Conservation (phyloP, 2,113 vertebrate species). For the Loxodonta africana region DNA sequence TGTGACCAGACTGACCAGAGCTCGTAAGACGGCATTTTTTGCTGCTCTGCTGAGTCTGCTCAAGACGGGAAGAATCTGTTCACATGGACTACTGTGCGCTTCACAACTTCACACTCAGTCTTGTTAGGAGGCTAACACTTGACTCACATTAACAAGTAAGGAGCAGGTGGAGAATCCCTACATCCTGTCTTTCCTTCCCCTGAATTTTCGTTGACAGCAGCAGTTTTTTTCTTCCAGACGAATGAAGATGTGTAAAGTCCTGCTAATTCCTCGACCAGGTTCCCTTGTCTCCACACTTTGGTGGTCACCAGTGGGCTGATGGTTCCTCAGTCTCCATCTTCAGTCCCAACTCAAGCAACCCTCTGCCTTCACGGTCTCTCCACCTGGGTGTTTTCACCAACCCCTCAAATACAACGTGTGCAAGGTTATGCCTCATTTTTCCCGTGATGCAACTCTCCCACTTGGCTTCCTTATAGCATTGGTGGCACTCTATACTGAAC, state of each 20-base stretch:
- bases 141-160: not conserved
- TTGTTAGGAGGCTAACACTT: constrained; percentile 49
- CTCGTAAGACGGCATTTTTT: constrained; percentile 68
- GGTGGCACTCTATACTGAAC: rapidly evolving
- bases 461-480: not conserved
- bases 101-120: constrained; percentile 53
- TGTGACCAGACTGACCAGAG: constrained; percentile 35
- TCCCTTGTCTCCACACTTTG: not conserved
- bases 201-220: not conserved
- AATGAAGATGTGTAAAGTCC: not conserved
- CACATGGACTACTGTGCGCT: constrained; percentile 68
- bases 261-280: not conserved
- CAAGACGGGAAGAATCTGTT: constrained; percentile 65
- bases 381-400: not conserved
- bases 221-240: not conserved
- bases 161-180: not conserved
- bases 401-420: no score
- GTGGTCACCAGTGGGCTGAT: not conserved
- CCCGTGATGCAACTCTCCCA: not conserved
- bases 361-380: not conserved
- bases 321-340: not conserved
- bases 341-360: not conserved
- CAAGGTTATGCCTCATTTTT: not conserved
- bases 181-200: no score
- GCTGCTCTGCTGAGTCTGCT: constrained; percentile 62